phyloP scores from a whole-genome alignment of 2,113 vertebrate species.

The Amphiprion ocellaris region DNA sequence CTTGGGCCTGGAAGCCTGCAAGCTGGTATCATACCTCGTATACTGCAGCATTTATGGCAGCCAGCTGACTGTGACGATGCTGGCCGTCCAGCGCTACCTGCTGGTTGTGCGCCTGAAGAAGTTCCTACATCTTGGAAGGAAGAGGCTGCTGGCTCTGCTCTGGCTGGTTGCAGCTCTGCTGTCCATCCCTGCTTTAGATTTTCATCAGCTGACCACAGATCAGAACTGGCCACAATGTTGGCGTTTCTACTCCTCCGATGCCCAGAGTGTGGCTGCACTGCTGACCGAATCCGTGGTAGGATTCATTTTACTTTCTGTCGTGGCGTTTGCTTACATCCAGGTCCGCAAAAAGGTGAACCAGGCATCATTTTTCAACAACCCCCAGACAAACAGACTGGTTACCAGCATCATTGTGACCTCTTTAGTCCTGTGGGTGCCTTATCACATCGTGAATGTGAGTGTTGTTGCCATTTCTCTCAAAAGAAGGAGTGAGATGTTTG shows the following conservation, averaged over 20 bases:
- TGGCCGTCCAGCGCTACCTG: slow-evolving; percentile 55
- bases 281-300: background rate
- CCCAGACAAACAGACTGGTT: slow-evolving; percentile 33
- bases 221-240: fast-evolving
- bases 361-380: slow-evolving; percentile 39
- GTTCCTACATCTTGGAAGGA: background rate
- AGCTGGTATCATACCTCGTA: background rate
- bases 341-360: slow-evolving; percentile 31
- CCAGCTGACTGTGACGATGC: slow-evolving; percentile 31
- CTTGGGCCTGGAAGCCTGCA: slow-evolving; percentile 23
- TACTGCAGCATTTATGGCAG: slow-evolving; percentile 27
- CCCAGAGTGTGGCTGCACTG: background rate
- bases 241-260: background rate
- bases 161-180: slow-evolving; percentile 31
- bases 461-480: slow-evolving; percentile 8
- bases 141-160: slow-evolving; percentile 29
- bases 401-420: slow-evolving; percentile 26
- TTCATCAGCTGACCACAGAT: background rate
- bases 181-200: slow-evolving; percentile 16
- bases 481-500: background rate
- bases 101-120: slow-evolving; percentile 27
- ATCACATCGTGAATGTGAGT: slow-evolving; percentile 24
- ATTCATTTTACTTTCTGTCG: background rate
- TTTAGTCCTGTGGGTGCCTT: slow-evolving; percentile 45
- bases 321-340: slow-evolving; percentile 33